phyloP scores from a whole-genome alignment of 2,113 vertebrate genomes.

The Polypterus bichir region DNA sequence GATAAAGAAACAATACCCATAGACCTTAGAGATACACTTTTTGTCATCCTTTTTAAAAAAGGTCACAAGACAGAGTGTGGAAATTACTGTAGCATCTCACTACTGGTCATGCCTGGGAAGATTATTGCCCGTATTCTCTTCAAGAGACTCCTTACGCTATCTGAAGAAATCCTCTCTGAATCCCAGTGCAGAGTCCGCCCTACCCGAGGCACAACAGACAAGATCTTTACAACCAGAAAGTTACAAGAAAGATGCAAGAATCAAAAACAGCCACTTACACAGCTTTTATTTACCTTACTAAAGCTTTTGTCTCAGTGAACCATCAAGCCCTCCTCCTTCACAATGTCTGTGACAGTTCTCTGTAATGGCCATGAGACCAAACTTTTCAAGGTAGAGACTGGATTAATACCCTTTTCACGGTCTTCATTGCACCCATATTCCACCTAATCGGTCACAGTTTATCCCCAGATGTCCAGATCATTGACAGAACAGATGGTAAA shows the following conservation, averaged over 20 bases:
- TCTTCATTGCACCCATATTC: too few species aligned
- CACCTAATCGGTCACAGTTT: too few species aligned
- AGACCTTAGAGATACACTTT: too few species aligned
- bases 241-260: background rate
- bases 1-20: too few species aligned
- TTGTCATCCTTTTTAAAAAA: background rate
- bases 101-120: slow-evolving; percentile 2
- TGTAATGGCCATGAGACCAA: too few species aligned
- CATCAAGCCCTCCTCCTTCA: too few species aligned
- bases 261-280: background rate
- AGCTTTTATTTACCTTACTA: slow-evolving; percentile 2
- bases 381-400: too few species aligned
- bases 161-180: slow-evolving; percentile 5
- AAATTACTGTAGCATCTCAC: slow-evolving; percentile 9
- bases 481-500: too few species aligned
- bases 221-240: background rate
- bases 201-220: slow-evolving; percentile 2
- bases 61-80: slow-evolving; percentile 9
- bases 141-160: slow-evolving; percentile 3
- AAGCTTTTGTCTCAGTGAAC: slow-evolving; percentile 16
- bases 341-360: too few species aligned
- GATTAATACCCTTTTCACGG: too few species aligned
- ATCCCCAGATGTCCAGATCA: too few species aligned
- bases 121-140: slow-evolving; percentile 5
- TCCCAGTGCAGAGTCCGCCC: slow-evolving; percentile 4